These are phyloP conservation scores for Platygyra sinensis DNA, from an alignment of 64 coral and sea anemone genomes.

Conservation along the genomic window DNA sequence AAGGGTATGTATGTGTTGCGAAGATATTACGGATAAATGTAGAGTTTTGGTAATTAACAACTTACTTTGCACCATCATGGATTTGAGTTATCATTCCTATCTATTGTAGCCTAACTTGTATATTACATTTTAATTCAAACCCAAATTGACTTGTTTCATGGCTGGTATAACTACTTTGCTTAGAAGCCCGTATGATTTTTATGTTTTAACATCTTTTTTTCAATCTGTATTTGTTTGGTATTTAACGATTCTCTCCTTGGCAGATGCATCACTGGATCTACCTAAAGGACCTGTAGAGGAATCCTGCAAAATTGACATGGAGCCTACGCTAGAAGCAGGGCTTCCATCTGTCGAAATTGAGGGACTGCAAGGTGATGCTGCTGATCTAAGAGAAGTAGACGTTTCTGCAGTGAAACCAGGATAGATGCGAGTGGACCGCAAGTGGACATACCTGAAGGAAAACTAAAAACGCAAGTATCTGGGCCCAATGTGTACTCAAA, in stretches of 20 bases:
- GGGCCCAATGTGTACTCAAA: neutral
- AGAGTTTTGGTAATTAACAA: too few species aligned
- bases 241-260: neutral
- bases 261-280: neutral
- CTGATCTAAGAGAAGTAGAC: neutral
- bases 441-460: neutral
- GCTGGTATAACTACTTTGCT: too few species aligned
- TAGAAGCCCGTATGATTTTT: too few species aligned
- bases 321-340: neutral
- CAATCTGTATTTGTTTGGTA: too few species aligned
- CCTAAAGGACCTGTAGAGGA: neutral
- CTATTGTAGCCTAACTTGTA: too few species aligned
- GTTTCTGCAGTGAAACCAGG: neutral
- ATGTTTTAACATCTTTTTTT: too few species aligned
- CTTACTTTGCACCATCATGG: too few species aligned
- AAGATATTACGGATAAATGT: too few species aligned
- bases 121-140: too few species aligned
- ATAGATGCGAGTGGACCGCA: too few species aligned
- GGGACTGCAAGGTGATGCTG: neutral
- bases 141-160: too few species aligned
- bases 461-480: neutral
- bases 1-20: slow-evolving; percentile 20
- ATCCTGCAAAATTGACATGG: slow-evolving; percentile 15
- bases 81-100: too few species aligned
- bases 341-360: neutral